Evolutionary conservation across 2,888 invertebrate genomes (phyloP).

Genomic region (Cryptus viduatorius): DNA sequence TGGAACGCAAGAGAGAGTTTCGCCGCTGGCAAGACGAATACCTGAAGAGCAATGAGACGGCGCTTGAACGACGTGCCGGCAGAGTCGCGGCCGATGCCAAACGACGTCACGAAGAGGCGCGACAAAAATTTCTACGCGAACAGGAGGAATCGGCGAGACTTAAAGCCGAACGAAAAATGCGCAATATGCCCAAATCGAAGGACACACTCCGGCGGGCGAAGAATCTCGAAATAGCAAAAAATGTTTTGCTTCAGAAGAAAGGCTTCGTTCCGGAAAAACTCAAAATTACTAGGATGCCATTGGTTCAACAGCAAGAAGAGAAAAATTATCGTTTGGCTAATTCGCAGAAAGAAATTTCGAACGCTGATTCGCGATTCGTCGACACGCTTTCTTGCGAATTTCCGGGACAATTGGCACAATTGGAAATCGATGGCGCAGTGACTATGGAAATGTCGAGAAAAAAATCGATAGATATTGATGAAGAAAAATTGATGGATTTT

Average conservation of each 20-base stretch:
- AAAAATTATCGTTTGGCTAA: conserved; percentile 86
- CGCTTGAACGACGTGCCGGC: conserved; percentile 70
- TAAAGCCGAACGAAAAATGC: conserved; percentile 75
- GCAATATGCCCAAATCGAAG: conserved; percentile 71
- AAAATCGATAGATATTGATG: conserved; percentile 72
- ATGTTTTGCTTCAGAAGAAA: conserved; percentile 88
- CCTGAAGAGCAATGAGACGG: conserved; percentile 72
- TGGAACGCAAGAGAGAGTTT: conserved; percentile 77
- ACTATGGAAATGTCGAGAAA: conserved; percentile 65
- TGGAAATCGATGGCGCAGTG: background rate
- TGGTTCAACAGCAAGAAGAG: conserved; percentile 87
- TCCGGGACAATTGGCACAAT: conserved; percentile 54
- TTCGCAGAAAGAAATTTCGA: conserved; percentile 66
- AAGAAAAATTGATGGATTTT: conserved; percentile 12
- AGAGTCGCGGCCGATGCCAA: conserved; percentile 80
- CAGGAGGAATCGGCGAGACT: conserved; percentile 75
- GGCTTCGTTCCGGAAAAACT: conserved; percentile 87
- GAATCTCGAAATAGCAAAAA: conserved; percentile 88
- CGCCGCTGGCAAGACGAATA: conserved; percentile 77
- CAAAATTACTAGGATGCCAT: conserved; percentile 87
- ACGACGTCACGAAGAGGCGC: conserved; percentile 87
- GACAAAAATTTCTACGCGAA: conserved; percentile 72
- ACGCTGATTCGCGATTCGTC: conserved; percentile 68
- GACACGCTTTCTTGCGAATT: conserved; percentile 72
- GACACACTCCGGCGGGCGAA: conserved; percentile 87